Conservation (phyloP, 2,888 invertebrate genomes). For the Hyppa rectilinea region DNA sequence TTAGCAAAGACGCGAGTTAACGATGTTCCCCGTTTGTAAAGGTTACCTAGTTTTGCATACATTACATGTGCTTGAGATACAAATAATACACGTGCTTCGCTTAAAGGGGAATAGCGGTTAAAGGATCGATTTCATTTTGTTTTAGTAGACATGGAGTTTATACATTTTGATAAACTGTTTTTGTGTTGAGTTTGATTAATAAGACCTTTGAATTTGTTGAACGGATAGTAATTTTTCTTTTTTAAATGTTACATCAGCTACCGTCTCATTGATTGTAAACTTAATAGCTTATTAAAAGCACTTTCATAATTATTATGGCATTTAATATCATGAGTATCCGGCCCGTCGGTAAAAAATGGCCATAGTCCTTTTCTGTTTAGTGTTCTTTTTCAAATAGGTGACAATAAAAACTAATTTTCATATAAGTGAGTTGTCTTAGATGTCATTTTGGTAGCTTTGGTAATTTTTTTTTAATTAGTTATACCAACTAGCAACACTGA, state of each 20-base stretch:
- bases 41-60: constrained; percentile 70
- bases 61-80: constrained; percentile 58
- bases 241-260: background rate
- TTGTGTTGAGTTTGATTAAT: background rate
- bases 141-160: background rate
- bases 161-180: background rate
- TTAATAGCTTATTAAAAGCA: background rate
- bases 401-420: background rate
- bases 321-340: background rate
- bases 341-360: background rate
- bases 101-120: constrained; percentile 58
- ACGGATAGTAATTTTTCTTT: too few species aligned
- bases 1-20: constrained; percentile 71
- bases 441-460: too few species aligned
- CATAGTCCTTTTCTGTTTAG: background rate
- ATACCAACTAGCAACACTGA: too few species aligned
- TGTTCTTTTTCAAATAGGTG: background rate
- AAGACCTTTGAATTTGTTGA: background rate
- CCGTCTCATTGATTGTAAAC: background rate
- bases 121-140: background rate
- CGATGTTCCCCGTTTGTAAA: constrained; percentile 66
- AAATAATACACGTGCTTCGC: constrained; percentile 37
- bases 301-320: background rate
- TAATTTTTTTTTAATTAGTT: too few species aligned
- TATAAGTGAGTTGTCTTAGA: background rate